phyloP scores from a whole-genome alignment of 2,888 invertebrate genomes.

The Drosophila stalkeri region DNA sequence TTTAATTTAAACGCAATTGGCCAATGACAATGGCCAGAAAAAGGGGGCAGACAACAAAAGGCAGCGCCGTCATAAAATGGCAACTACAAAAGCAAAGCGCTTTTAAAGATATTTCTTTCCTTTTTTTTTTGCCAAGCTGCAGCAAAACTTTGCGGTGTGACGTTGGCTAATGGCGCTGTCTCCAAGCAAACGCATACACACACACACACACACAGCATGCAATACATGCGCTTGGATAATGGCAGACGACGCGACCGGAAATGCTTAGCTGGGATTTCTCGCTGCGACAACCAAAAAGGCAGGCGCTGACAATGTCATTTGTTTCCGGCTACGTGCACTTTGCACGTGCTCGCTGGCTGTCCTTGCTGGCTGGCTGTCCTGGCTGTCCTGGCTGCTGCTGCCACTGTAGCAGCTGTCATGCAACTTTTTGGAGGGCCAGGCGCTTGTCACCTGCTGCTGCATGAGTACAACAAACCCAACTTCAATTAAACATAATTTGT shows the following conservation, averaged over 20 bases:
- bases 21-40: background rate
- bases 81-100: slow-evolving; percentile 41
- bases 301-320: slow-evolving; percentile 76
- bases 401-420: slow-evolving; percentile 14
- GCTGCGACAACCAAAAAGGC: slow-evolving; percentile 35
- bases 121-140: slow-evolving; percentile 5
- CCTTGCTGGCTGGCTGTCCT: slow-evolving; percentile 2
- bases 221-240: slow-evolving; percentile 38
- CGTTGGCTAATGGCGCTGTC: slow-evolving; percentile 68
- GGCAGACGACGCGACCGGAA: slow-evolving; percentile 63
- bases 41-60: slow-evolving; percentile 51
- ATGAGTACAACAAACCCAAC: slow-evolving; percentile 39
- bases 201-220: slow-evolving; percentile 6
- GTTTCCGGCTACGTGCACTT: slow-evolving; percentile 76
- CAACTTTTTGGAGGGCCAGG: slow-evolving; percentile 18
- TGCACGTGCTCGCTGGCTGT: slow-evolving; percentile 61
- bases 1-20: slow-evolving; percentile 24
- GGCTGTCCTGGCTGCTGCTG: slow-evolving; percentile 9
- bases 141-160: slow-evolving; percentile 55
- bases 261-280: slow-evolving; percentile 77
- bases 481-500: slow-evolving; percentile 64
- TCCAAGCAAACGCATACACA: slow-evolving; percentile 23
- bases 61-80: slow-evolving; percentile 57
- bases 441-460: slow-evolving; percentile 44
- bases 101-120: slow-evolving; percentile 9